Evolutionary conservation across 2,797 vertebrate genomes (phyloP), one percentile per base, ranked within the genome.

Genomic region (Leucoraja ocellata): DNA sequence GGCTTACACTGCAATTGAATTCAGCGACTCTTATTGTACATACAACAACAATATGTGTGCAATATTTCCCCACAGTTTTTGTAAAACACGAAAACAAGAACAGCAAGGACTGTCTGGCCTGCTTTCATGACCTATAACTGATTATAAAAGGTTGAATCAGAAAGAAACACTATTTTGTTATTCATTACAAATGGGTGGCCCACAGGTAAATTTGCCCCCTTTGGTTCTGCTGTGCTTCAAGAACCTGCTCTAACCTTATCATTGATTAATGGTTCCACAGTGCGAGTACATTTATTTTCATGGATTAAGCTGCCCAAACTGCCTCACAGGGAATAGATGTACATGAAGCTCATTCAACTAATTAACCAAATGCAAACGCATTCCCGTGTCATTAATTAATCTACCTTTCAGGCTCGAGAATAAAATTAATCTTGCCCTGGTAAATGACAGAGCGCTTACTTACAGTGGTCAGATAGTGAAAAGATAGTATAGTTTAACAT

Each of bases 231-330:
- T 9, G 21, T 93, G 8, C n/a, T 93, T 91, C 73, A 46, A 94
- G 68, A 74, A 94, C 93, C 54, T 93, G 83, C 78, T 8, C 18
- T 93, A 94, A 79, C 93, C 94, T 94, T 95, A 93, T 93, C 94
- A 90, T 94, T 95, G 94, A 95, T 96, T 96, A 95, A 96, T 95
- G 96, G 95, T 95, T 95, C 93, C 84, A 94, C 92, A 93, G 94
- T 95, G 94, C 95, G 93, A 96, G 94, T 86, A 94, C 95, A 97
- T 97, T 96, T 95, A 96, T 97, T 97, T 97, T 95, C 94, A 94
- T 94, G 92, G 93, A 95, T 93, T 96, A 95, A 96, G 95, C 95
- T 95, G 95, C 95, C 96, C 95, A 95, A 95, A 94, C 94, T 96
- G 94, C 95, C 96, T 96, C 93, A 91, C 93, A 94, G 94, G 95